phyloP scores from a whole-genome alignment of 2,888 invertebrate species.

The Cephalotes varians region DNA sequence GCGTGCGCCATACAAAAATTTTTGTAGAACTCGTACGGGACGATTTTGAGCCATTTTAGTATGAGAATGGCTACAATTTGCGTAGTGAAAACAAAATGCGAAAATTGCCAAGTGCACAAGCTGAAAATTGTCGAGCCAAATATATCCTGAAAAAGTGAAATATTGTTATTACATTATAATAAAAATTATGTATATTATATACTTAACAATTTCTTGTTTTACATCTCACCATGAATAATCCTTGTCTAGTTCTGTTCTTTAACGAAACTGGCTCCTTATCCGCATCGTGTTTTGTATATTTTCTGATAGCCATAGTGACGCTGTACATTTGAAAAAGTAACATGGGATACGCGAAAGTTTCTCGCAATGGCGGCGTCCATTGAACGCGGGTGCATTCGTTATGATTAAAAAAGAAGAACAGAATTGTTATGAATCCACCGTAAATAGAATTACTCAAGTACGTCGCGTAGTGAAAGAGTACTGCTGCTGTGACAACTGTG shows the following conservation, averaged over 20 bases:
- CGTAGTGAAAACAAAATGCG: conserved; percentile 93
- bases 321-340: conserved; percentile 91
- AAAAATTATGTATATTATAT: neutral
- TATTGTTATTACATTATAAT: neutral
- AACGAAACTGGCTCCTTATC: conserved; percentile 62
- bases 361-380: conserved; percentile 94
- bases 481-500: conserved; percentile 90
- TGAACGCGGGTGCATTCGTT: conserved; percentile 94
- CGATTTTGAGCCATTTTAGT: conserved; percentile 88
- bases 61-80: conserved; percentile 91
- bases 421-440: conserved; percentile 91
- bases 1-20: conserved; percentile 77
- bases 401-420: conserved; percentile 93
- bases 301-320: conserved; percentile 85
- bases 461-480: conserved; percentile 90
- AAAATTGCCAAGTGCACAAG: conserved; percentile 92
- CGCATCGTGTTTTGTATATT: conserved; percentile 49
- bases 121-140: conserved; percentile 83
- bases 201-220: conserved; percentile 10
- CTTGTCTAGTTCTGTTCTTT: neutral
- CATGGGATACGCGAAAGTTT: conserved; percentile 94
- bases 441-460: conserved; percentile 90
- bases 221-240: conserved; percentile 50
- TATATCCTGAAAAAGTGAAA: conserved; percentile 78
- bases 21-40: conserved; percentile 85